Percentiles rank a stretch among this genome's conserved stretches.
Evolutionary conservation across 2,113 vertebrate species (phyloP).

Genomic region (Hypanus sabinus): DNA sequence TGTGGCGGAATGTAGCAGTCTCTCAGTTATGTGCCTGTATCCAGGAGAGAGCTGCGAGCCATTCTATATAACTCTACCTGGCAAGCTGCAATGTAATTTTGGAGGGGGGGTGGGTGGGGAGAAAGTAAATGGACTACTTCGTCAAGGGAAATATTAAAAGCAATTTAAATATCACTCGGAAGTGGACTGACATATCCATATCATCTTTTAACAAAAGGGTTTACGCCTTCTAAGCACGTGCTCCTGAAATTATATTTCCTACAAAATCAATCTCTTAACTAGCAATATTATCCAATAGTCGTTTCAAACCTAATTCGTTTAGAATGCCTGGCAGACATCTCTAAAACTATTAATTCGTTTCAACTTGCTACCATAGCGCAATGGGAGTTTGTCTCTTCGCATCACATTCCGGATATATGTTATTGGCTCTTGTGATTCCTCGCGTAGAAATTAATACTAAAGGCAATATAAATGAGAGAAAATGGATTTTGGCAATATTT

Average conservation of each 20-base stretch:
- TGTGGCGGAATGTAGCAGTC: slow-evolving; percentile 98
- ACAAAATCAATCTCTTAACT: neutral
- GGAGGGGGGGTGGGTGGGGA: neutral
- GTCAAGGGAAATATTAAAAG: neutral
- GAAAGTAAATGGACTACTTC: neutral
- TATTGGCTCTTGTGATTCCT: neutral
- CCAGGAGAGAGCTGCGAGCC: slow-evolving; percentile 63
- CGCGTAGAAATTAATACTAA: neutral
- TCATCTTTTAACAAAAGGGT: neutral
- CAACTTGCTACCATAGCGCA: neutral
- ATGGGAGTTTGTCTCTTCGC: neutral
- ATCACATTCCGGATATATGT: neutral
- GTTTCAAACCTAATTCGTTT: neutral
- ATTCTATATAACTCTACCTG: neutral
- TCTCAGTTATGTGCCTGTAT: slow-evolving; percentile 80
- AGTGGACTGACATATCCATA: no score
- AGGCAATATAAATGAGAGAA: neutral
- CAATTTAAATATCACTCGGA: neutral
- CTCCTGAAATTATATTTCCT: neutral
- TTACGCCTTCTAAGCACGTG: neutral
- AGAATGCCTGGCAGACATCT: neutral
- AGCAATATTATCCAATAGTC: neutral
- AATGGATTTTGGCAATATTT: neutral
- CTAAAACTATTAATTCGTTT: neutral
- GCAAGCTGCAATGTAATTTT: neutral